Percentiles rank a stretch among this genome's conserved stretches.
These are phyloP conservation scores for Anthophora plumipes DNA, from an alignment of 2,888 invertebrate species.

Conservation along the genomic window DNA sequence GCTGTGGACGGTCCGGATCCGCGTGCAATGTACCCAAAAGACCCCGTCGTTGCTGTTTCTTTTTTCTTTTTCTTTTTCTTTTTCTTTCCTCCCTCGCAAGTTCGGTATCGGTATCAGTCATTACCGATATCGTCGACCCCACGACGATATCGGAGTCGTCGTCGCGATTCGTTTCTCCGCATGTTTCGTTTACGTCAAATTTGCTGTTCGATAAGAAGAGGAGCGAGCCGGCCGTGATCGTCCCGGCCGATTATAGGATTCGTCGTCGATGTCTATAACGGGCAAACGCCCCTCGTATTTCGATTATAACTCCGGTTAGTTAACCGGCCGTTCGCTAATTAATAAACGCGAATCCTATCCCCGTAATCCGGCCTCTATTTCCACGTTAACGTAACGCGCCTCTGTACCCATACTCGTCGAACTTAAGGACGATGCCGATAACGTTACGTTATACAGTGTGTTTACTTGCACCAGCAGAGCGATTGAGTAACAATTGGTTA, in stretches of 20 bases:
- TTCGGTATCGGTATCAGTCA: too few species aligned
- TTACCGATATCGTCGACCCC: background rate
- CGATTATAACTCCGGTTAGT: slow-evolving; percentile 42
- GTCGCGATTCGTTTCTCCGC: background rate
- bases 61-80: too few species aligned
- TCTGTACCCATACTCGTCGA: slow-evolving; percentile 12
- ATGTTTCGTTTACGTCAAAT: background rate
- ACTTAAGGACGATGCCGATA: slow-evolving; percentile 39
- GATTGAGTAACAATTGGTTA: slow-evolving; percentile 59
- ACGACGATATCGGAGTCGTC: background rate
- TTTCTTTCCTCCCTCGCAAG: too few species aligned
- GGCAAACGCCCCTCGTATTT: slow-evolving; percentile 41
- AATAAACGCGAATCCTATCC: slow-evolving; percentile 45
- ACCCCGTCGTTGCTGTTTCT: slow-evolving; percentile 17
- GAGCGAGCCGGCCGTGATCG: too few species aligned
- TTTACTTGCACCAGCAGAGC: slow-evolving; percentile 43
- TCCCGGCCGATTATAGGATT: slow-evolving; percentile 32
- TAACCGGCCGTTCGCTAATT: slow-evolving; percentile 57
- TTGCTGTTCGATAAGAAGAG: background rate
- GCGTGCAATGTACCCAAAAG: slow-evolving; percentile 45
- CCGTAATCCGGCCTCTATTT: slow-evolving; percentile 63
- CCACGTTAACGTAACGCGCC: slow-evolving; percentile 53
- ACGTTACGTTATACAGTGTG: slow-evolving; percentile 56
- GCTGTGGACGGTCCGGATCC: slow-evolving; percentile 35
- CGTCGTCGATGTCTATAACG: slow-evolving; percentile 41